Percentiles rank a stretch among this genome's conserved stretches.
Conservation (phyloP, 2,888 invertebrate genomes). For the Ditula angustiorana region DNA sequence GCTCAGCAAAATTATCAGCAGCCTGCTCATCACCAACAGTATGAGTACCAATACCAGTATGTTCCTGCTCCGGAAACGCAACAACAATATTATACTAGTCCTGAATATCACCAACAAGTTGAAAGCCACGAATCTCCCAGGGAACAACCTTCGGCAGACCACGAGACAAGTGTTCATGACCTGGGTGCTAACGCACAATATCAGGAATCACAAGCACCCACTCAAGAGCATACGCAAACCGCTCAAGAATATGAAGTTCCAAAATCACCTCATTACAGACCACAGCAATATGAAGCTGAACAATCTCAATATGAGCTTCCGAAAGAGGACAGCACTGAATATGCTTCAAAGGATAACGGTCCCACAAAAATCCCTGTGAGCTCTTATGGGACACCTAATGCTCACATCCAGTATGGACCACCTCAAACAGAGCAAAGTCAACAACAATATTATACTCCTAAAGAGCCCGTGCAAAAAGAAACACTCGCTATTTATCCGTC, state of each 20-base stretch:
- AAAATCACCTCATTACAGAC: conserved; percentile 51
- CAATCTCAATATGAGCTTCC: conserved; percentile 52
- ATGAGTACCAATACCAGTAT: conserved; percentile 71
- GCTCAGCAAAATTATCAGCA: conserved; percentile 66
- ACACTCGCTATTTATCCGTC: conserved; percentile 57
- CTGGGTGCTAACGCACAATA: conserved; percentile 53
- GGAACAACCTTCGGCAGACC: conserved; percentile 49
- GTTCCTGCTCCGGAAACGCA: conserved; percentile 58
- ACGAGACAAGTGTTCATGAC: conserved; percentile 43
- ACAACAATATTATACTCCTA: conserved; percentile 56
- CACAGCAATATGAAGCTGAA: conserved; percentile 37
- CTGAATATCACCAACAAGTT: conserved; percentile 62
- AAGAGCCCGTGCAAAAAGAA: conserved; percentile 57
- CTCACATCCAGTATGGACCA: conserved; percentile 38
- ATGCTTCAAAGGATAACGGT: conserved; percentile 12
- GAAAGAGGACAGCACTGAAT: conserved; percentile 41
- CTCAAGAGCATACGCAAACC: conserved; percentile 43
- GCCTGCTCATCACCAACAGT: conserved; percentile 64
- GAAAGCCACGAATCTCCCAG: conserved; percentile 49
- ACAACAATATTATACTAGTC: conserved; percentile 65
- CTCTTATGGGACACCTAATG: conserved; percentile 21
- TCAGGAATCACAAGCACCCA: conserved; percentile 49
- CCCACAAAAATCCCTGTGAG: conserved; percentile 26
- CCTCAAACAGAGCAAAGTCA: conserved; percentile 45
- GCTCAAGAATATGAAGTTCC: conserved; percentile 49